Base-by-base conservation (phyloP, 2,797 vertebrate species). In the Hippocampus kuda region DNA sequence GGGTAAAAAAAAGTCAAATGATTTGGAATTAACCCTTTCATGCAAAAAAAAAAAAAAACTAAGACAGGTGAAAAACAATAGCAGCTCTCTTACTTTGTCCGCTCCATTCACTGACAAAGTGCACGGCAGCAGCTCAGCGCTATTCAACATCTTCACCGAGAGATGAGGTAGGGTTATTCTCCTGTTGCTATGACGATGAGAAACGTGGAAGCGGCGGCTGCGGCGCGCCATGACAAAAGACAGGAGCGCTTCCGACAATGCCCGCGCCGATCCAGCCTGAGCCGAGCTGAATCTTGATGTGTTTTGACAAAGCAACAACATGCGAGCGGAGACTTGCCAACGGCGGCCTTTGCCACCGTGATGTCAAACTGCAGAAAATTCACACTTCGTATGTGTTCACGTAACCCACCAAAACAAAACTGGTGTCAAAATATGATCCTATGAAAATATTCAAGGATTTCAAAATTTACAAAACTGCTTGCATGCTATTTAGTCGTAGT, bases 181-280 rank as follows among this genome's bases (percentile, higher is more conserved):
- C 78, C 79, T 74, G 88, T 90, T 88, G 83, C 89, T 74, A 88
- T 89, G 87, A 83, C 54, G 51, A 90, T 67, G 75, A 66, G 79
- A 62, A 72, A 71, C 30, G 48, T 73, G 79, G 66, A 77, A 84
- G 79, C 59, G 73, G 66, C 67, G 75, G 75, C 71, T 60, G 79
- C 81, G 75, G 79, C 79, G 73, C 34, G 22, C 68, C 30, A 46
- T 73, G 81, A 84, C 76, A 81, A 86, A 85, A 84, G 85, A 87
- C 69, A 42, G 85, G 79, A 79, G 75, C 79, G 65, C 81, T 87
- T 82, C 82, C 66, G 78, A 89, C 87, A 75, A 74, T 41, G 67
- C 71, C 70, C 7, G 63, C 54, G 59, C 51, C 3, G 71, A 73
- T 71, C 30, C 62, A 74, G 72, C 65, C 65, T 63, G 63, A 48